These are phyloP conservation scores for Xerus inauris DNA, from an alignment of 2,113 vertebrate species.

Conservation along the genomic window DNA sequence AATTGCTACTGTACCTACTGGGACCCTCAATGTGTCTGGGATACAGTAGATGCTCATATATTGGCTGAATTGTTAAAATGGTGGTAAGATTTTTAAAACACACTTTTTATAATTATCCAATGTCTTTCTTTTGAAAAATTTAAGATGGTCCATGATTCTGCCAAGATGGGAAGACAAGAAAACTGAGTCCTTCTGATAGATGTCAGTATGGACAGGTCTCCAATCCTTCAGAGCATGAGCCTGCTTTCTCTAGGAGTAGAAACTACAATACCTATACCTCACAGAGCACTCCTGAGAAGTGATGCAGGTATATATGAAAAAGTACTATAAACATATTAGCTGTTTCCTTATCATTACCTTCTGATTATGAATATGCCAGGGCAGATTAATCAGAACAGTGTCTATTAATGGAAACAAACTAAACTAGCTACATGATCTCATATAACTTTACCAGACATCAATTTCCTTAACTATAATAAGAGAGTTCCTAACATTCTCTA, in stretches of 20 bases:
- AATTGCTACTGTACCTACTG: not conserved
- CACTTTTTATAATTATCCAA: not conserved
- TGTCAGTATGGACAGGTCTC: not conserved
- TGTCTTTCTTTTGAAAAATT: slow-evolving; percentile 32
- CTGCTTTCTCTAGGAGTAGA: not conserved
- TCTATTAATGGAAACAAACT: slow-evolving; percentile 51
- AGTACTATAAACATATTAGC: not conserved
- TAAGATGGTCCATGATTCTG: not conserved
- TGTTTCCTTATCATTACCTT: not conserved
- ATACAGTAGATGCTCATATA: not conserved
- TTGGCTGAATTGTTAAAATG: not conserved
- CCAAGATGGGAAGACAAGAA: not conserved
- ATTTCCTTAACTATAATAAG: slow-evolving; percentile 53
- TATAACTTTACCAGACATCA: slow-evolving; percentile 42
- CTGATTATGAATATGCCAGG: not conserved
- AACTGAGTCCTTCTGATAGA: not conserved
- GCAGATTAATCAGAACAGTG: slow-evolving; percentile 8
- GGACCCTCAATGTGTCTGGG: not conserved
- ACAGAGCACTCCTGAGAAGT: not conserved
- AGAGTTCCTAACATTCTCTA: slow-evolving; percentile 65
- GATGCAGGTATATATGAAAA: not conserved
- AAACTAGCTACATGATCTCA: slow-evolving; percentile 37
- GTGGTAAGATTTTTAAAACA: not conserved
- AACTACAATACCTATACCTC: not conserved
- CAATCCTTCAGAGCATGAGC: not conserved